phyloP scores from a whole-genome alignment of 2,888 invertebrate genomes.

The Acronicta leporina region DNA sequence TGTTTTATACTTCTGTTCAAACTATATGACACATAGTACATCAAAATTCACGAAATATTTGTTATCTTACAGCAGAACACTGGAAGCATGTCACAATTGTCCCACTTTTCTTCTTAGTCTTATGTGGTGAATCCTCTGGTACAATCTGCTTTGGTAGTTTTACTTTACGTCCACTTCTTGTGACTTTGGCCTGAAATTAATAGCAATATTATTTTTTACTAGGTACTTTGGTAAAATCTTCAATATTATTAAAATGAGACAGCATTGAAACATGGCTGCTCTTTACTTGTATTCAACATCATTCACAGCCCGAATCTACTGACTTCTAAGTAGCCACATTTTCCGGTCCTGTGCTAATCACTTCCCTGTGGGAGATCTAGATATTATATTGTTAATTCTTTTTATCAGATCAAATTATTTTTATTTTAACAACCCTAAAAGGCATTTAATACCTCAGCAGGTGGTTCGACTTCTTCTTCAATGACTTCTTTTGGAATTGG shows the following conservation, averaged over 20 bases:
- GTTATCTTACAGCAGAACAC: conserved; percentile 74
- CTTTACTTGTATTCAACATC: too few species aligned
- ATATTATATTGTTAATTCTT: too few species aligned
- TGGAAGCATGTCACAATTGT: conserved; percentile 75
- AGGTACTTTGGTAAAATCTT: background rate
- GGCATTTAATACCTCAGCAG: conserved; percentile 39
- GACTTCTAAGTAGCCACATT: too few species aligned
- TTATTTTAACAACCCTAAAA: background rate
- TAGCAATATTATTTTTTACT: background rate
- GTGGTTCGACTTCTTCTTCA: conserved; percentile 50
- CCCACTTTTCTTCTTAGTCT: conserved; percentile 71
- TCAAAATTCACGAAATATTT: background rate
- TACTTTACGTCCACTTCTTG: conserved; percentile 81
- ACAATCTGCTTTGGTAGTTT: conserved; percentile 78
- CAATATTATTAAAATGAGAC: background rate
- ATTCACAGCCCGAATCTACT: too few species aligned
- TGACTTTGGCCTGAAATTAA: conserved; percentile 74
- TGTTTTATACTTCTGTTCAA: background rate
- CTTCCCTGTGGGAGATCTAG: too few species aligned
- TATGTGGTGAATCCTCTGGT: conserved; percentile 68
- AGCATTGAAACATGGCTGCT: too few species aligned
- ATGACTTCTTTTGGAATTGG: conserved; percentile 33
- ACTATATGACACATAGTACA: too few species aligned
- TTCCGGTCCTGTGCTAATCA: too few species aligned
- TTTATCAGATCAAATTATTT: background rate